Evolutionary conservation across 2,888 invertebrate genomes (phyloP), one percentile per base, ranked within the genome.

Genomic region (Nomada ferruginata): DNA sequence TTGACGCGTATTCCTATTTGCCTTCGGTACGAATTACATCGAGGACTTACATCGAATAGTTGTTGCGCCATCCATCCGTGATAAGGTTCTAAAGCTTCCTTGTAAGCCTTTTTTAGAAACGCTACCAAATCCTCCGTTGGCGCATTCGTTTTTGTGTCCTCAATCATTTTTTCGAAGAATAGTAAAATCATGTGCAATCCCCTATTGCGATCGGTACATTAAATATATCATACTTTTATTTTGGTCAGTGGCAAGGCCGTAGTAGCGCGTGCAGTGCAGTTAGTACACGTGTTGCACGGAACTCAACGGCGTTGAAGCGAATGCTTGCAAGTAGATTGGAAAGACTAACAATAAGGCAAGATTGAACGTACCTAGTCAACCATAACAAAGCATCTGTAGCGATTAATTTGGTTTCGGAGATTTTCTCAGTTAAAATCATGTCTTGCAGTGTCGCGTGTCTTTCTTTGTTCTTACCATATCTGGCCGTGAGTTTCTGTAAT

Each of bases 51-150:
- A 91, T 94, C 94, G 92, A 97, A 97, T 66, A 97, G 93, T 94
- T 96, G 96, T 91, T 96, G 96, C 4, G 96, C 96, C 89, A 97
- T 94, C 96, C 97, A 97, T 83, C 96, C 96, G 89, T 97, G 97
- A 91, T 97, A 96, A 80, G 95, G 95, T 92, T 96, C 96, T 26
- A 97, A 94, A 52, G 96, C 96, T 68, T 95, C 95, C 88, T 96
- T 95, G 92, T 97, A 97, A 0, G 97, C 96, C 79, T 94, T 94
- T 86, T 95, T 95, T 68, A 97, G 94, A 91, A 96, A 95, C 29
- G 95, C 95, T 75, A 95, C 95, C 89, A 97, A 94, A 90, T 95
- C 95, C 85, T 96, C 95, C 44, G 95, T 93, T 76, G 91, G 90
- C 26, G 94, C 92, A 29, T 94, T 94, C 42, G 93, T 89, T 90